Evolutionary conservation across 2,888 invertebrate species (phyloP).

Genomic region (Lycaena phlaeas): DNA sequence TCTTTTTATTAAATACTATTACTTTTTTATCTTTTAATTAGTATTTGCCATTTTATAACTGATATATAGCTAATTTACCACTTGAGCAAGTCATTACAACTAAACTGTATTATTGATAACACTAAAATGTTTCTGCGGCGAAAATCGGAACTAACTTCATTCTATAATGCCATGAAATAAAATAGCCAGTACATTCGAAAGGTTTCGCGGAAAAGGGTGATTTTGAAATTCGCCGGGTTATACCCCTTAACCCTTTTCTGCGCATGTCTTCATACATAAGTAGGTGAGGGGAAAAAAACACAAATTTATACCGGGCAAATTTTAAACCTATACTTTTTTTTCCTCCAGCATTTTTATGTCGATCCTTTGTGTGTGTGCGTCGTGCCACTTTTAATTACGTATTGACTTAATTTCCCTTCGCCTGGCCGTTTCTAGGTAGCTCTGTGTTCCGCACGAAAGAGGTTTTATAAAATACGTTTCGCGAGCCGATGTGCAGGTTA

Average conservation of each 20-base stretch:
- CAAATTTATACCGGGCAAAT: constrained; percentile 73
- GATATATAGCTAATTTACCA: neutral
- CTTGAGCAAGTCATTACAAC: neutral
- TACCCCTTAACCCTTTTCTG: constrained; percentile 63
- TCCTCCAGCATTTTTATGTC: constrained; percentile 68
- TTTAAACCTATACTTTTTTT: constrained; percentile 74
- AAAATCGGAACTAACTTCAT: constrained; percentile 39
- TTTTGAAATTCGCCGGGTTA: constrained; percentile 24
- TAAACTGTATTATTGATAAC: constrained; percentile 21
- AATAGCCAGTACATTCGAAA: neutral
- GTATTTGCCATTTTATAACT: too few relatives aligned
- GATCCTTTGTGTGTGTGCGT: constrained; percentile 68
- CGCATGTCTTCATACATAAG: constrained; percentile 69
- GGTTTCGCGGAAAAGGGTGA: neutral
- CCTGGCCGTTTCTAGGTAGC: constrained; percentile 40
- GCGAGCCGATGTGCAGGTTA: constrained; percentile 28
- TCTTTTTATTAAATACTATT: too few relatives aligned
- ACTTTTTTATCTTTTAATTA: too few relatives aligned
- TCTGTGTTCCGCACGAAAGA: constrained; percentile 23
- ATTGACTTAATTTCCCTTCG: constrained; percentile 71
- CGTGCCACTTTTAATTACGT: constrained; percentile 69
- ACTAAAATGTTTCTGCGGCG: constrained; percentile 28
- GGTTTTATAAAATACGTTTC: constrained; percentile 17
- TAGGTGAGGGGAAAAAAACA: constrained; percentile 69
- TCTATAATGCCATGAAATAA: constrained; percentile 26